phyloP scores from a whole-genome alignment of 1,140 invertebrate species.

The Pentalonia nigronervosa region DNA sequence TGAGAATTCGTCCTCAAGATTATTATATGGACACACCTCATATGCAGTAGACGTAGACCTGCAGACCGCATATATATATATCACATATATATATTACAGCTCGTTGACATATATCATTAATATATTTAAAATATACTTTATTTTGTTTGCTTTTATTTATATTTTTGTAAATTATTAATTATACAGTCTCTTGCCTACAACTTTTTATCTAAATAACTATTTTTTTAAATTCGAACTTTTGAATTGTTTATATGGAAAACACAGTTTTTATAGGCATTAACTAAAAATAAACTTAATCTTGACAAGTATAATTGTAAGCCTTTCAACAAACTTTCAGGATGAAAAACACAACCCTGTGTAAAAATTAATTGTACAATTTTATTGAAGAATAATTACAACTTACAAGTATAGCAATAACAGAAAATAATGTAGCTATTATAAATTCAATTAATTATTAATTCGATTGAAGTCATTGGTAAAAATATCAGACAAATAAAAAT shows the following conservation, averaged over 20 bases:
- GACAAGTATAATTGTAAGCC: no score
- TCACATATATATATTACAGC: background rate
- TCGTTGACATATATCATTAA: background rate
- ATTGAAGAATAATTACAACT: background rate
- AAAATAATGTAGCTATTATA: background rate
- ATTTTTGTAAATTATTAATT: background rate
- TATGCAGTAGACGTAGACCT: background rate
- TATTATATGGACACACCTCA: conserved; percentile 41
- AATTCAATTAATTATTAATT: background rate
- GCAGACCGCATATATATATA: background rate
- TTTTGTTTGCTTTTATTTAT: background rate
- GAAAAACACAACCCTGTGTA: background rate
- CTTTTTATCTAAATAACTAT: no score
- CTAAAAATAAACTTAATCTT: no score
- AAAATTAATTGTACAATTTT: background rate
- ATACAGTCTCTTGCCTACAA: no score
- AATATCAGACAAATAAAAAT: background rate
- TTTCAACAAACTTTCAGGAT: background rate
- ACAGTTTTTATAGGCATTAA: no score
- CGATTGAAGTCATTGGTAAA: background rate
- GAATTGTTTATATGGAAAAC: no score
- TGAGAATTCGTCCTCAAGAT: conserved; percentile 53
- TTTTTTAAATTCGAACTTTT: no score
- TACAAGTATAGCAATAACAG: background rate
- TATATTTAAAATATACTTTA: background rate